Evolutionary conservation across 2,888 invertebrate species (phyloP), one percentile per base, ranked within the genome.

Genomic region (Pseudococcus longispinus): DNA sequence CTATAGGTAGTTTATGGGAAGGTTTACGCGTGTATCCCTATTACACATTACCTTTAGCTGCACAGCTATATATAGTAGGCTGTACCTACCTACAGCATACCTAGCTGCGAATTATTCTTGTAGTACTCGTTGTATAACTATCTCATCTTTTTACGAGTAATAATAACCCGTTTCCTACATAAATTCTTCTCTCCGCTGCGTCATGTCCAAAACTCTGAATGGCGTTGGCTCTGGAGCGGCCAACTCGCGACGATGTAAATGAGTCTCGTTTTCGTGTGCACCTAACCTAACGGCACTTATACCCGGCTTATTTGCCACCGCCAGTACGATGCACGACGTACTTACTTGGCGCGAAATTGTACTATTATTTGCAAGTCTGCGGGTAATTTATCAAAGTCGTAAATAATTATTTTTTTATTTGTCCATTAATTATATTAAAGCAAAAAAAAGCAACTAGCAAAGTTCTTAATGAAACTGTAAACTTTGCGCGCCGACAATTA

Each of bases 381-480:
- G 23, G 23, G 74, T 74, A 74, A 74, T 74, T 74, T 74, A 37
- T 74, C 74, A 37, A n/a, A 74, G 37, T 74, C 37, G 32, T 11
- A 37, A 37, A 74, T 74, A 74, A 74, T 32, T 37, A 74, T 74
- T 74, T 74, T 74, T 74, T 74, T 74, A 74, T 74, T 74, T 37
- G 74, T 74, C 32, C 74, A 74, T 74, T 74, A 74, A 74, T 74
- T 74, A 74, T 74, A 74, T 37, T 26, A 70, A 70, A 70, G 29
- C 23, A 70, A 70, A 70, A 70, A 74, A 74, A 74, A 74, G n/a
- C 32, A 37, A 74, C 74, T 32, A 74, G 37, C 74, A 32, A 74
- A 74, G 26, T 74, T 74, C 37, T n/a, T 74, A 74, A 74, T 74
- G 74, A 74, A 74, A 74, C 74, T 74, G 74, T 32, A 74, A 74